phyloP scores from a whole-genome alignment of 37 sponge, comb jelly and placozoan genomes.

The Cladorhizidae sp. region DNA sequence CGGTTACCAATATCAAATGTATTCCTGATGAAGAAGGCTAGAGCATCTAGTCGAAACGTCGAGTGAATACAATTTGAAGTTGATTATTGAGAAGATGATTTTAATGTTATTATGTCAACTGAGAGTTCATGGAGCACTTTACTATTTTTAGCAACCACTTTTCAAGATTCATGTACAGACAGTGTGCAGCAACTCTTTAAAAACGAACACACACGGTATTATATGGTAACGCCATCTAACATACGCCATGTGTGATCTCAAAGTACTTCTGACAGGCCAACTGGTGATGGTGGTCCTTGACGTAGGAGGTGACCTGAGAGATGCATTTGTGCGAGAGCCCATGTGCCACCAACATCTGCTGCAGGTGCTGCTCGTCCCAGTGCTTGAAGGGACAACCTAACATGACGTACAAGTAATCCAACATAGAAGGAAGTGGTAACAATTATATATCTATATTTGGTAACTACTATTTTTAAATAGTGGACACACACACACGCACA shows the following conservation, averaged over 20 bases:
- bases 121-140: no score
- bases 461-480: background rate
- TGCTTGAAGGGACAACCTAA: slow-evolving; percentile 94
- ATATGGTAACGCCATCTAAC: background rate
- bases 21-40: no score
- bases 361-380: slow-evolving; percentile 70
- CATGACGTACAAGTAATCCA: no score
- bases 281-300: slow-evolving; percentile 83
- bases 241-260: slow-evolving; percentile 58
- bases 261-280: slow-evolving; percentile 94
- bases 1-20: no score
- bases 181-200: no score
- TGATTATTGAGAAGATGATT: no score
- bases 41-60: no score
- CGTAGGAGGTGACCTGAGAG: slow-evolving; percentile 52
- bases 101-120: no score
- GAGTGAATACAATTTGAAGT: no score
- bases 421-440: background rate
- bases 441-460: background rate
- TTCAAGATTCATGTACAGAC: no score
- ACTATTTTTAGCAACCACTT: no score
- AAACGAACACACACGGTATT: background rate
- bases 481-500: background rate
- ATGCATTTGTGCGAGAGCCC: slow-evolving; percentile 46
- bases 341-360: slow-evolving; percentile 47